Percentiles rank a stretch among this genome's conserved stretches.
These are phyloP conservation scores for Frankliniella fusca DNA, from an alignment of 2,888 invertebrate species.

Conservation along the genomic window DNA sequence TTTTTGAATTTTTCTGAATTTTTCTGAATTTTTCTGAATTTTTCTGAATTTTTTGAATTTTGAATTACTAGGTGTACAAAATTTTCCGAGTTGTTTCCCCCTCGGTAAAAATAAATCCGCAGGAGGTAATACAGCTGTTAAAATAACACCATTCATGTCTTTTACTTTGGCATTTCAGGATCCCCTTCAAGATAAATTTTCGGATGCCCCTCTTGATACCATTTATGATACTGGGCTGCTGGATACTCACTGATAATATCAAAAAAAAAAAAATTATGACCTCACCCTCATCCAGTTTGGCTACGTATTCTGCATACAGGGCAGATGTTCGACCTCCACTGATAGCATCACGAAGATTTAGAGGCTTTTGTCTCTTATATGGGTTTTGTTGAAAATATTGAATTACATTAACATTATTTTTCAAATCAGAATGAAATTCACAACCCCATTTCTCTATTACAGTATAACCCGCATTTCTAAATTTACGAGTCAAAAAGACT, in stretches of 20 bases:
- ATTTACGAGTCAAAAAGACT: rapidly evolving
- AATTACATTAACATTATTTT: not conserved
- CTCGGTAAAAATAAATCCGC: not conserved
- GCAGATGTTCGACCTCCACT: not conserved
- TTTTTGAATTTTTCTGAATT: too few relatives aligned
- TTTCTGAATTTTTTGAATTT: too few relatives aligned
- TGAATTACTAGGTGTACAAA: too few relatives aligned
- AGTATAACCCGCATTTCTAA: not conserved
- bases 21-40: too few relatives aligned
- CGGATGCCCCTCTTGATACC: not conserved
- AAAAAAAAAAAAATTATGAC: not conserved
- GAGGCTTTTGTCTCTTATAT: not conserved
- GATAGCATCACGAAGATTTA: not conserved
- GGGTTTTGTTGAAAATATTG: not conserved
- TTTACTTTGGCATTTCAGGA: not conserved
- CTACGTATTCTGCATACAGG: not conserved
- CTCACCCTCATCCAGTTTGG: too few relatives aligned
- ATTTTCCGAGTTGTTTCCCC: too few relatives aligned
- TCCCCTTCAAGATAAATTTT: not conserved
- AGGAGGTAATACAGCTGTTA: not conserved
- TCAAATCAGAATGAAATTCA: not conserved
- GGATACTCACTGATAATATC: not conserved
- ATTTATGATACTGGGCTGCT: not conserved
- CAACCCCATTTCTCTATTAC: not conserved
- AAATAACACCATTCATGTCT: not conserved